Conservation (phyloP, 2,113 vertebrate genomes). For the Antidorcas marsupialis region DNA sequence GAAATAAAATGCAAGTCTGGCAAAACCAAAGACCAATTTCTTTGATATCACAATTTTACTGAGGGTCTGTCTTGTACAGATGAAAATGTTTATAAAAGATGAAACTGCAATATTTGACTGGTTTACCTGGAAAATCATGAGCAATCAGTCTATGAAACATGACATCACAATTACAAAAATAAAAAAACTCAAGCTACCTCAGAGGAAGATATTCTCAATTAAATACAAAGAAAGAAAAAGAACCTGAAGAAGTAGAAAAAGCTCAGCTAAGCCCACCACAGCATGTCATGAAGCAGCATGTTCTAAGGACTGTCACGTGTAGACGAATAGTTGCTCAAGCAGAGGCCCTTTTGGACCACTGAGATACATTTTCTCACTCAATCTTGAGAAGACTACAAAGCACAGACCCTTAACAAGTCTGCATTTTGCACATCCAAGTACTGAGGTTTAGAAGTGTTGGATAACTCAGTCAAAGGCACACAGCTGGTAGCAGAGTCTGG, state of each 20-base stretch:
- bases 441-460: background rate
- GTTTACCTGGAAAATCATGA: background rate
- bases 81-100: background rate
- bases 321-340: background rate
- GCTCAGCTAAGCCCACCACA: fast-evolving
- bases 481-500: background rate
- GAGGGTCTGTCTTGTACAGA: background rate
- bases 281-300: fast-evolving
- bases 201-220: background rate
- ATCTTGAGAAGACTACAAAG: background rate
- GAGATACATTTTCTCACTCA: background rate
- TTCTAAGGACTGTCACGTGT: fast-evolving
- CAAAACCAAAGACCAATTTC: background rate
- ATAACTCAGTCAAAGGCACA: background rate
- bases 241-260: background rate
- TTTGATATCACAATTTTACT: background rate
- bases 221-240: background rate
- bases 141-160: background rate
- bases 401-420: background rate
- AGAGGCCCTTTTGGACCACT: background rate
- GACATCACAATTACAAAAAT: background rate
- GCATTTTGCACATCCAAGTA: background rate
- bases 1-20: background rate
- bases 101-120: background rate
- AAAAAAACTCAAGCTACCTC: background rate